Evolutionary conservation across 2,797 vertebrate species (phyloP), one percentile per base, ranked within the genome.

Genomic region (Dipus sagitta): DNA sequence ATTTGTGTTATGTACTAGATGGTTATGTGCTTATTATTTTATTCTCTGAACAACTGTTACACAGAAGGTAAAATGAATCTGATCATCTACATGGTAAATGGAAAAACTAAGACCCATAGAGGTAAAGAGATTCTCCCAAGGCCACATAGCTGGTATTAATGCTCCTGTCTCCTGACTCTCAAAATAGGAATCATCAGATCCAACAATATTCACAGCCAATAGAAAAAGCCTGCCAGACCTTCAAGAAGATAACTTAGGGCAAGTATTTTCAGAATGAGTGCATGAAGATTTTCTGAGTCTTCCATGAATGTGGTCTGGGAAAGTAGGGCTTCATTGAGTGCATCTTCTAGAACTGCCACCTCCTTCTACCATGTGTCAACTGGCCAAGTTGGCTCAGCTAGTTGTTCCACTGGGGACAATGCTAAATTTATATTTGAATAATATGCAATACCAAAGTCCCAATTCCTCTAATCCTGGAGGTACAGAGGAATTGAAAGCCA

Each of bases 1-100:
- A 79, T 32, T 72, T 77, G 77, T 80, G 30, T 89, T 95, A 74
- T 52, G 86, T 90, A 65, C 30, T 92, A 82, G 86, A 85, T 52
- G 71, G 21, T 47, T 92, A 64, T 76, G 47, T 81, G 20, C 64
- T 64, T 83, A 79, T 83, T 94, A 13, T 88, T 90, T 92, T 42
- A 86, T 85, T 88, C 54, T 89, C 71, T 89, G 86, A 90, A 32
- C 24, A 10, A 88, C 38, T 15, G 30, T 52, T 58, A 67, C 34
- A 38, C 90, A 2, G 64, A 88, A 82, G 67, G 28, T 88, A 38
- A 88, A 86, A 54, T 21, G 81, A 42, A 86, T 91, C 20, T 72
- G 20, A 86, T 70, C 21, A 58, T 86, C 10, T 88, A 58, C 42
- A 72, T 92, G n/a, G 24, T 15, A 93, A 18, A 87, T 80, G 47